These are phyloP conservation scores for Scelioninae gen. 1 DNA, from an alignment of 2,888 invertebrate genomes.

Conservation along the genomic window DNA sequence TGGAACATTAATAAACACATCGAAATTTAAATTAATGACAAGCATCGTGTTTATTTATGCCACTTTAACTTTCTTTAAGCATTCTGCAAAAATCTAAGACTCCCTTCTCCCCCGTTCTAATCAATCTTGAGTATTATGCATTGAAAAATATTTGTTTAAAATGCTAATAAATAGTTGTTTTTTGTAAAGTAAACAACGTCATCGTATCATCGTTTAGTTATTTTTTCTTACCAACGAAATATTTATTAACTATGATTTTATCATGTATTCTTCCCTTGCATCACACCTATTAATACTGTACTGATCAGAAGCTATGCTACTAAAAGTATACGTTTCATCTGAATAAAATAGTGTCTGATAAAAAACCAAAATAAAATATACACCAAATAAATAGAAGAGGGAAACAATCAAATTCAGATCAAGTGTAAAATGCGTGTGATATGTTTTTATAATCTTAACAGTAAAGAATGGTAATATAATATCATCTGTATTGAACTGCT, in stretches of 20 bases:
- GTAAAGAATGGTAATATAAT: conserved; percentile 39
- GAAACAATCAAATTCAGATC: conserved; percentile 3
- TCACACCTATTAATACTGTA: conserved; percentile 55
- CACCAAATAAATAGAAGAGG: too few relatives aligned
- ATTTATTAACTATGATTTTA: conserved; percentile 12
- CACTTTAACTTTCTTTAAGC: conserved; percentile 40
- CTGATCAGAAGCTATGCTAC: conserved; percentile 43
- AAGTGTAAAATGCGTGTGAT: conserved; percentile 59
- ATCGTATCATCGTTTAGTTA: conserved; percentile 22
- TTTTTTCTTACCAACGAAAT: conserved; percentile 36
- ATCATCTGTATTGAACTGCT: conserved; percentile 2
- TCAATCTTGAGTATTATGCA: conserved; percentile 27
- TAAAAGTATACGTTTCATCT: conserved; percentile 23
- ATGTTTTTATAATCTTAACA: conserved; percentile 63
- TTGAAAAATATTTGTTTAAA: conserved; percentile 52
- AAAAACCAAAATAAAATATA: not conserved
- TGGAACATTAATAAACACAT: conserved; percentile 20
- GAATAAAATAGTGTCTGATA: too few relatives aligned
- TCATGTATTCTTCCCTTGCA: conserved; percentile 19
- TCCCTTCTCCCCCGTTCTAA: too few relatives aligned
- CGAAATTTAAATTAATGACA: conserved; percentile 45
- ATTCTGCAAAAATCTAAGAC: conserved; percentile 41
- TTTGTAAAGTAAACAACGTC: conserved; percentile 32
- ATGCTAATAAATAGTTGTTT: conserved; percentile 33
- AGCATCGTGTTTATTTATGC: conserved; percentile 45